Base-by-base conservation (phyloP, 2,888 invertebrate species). In the Neoscelio sp. region DNA sequence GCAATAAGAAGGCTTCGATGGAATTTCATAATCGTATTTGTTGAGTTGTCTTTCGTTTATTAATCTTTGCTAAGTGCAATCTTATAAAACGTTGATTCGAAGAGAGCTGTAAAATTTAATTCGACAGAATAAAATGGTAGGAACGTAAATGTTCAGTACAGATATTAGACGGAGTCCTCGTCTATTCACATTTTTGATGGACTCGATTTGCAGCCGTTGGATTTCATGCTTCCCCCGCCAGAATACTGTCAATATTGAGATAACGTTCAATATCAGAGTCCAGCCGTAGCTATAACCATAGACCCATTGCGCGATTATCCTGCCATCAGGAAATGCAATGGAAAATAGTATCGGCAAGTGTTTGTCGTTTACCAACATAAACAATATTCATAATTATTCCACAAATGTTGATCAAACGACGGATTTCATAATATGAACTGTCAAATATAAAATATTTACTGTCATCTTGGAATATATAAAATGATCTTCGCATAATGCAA, bases 211-310 rank as follows among this genome's bases (percentile, higher is more conserved):
- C 68, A 68, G 68, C 60, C 67, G 62, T 73, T 46, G 74, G 17
- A 67, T 75, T 67, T 65, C 58, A 60, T 67, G 52, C 23, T 46
- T 67, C 54, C 46, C 62, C 52, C 67, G 62, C 48, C 38, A 62
- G 40, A 12, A 60, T 64, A 48, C 68, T 58, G 80, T 82, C 82
- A 79, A 80, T 82, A 82, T 80, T 80, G 81, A 74, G 78, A 80
- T 82, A 78, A 82, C 75, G 64, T 80, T 76, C 80, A 80, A 81
- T 81, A 82, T 81, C 81, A 77, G 60, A 71, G 70, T 52, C 46
- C 65, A 44, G 65, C 67, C 65, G 60, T 35, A 38, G 56, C 40
- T 68, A 67, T 64, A 64, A 78, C 74, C 44, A 50, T 26, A 67
- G 52, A 35, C 33, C 15, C 46, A n/a, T 33, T 17, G 46, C 20